Conservation (phyloP, 2,888 invertebrate species). For the Aspidiotus destructor region DNA sequence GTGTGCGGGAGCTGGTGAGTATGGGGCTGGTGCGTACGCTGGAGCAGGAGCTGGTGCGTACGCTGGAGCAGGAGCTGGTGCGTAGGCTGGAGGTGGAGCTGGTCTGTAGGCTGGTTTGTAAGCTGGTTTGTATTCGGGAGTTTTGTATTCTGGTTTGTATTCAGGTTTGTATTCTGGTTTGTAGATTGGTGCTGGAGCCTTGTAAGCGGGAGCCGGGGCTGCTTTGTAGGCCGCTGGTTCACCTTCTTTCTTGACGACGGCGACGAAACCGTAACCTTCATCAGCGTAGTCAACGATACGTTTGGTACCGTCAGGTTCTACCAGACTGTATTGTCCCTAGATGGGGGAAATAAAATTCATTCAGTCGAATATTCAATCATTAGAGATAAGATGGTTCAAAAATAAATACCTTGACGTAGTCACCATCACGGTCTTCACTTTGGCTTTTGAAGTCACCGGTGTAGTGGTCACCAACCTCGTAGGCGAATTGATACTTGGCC, state of each 20-base stretch:
- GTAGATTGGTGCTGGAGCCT: conserved; percentile 34
- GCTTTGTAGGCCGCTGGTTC: conserved; percentile 18
- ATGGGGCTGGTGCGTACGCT: conserved; percentile 32
- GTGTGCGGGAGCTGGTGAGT: conserved; percentile 18
- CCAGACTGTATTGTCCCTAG: conserved; percentile 36
- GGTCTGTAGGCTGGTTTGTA: conserved; percentile 34
- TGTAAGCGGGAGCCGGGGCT: conserved; percentile 33
- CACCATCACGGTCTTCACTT: conserved; percentile 37
- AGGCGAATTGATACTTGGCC: conserved; percentile 37
- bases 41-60: conserved; percentile 26
- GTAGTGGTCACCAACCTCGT: conserved; percentile 37
- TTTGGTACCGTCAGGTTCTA: conserved; percentile 37
- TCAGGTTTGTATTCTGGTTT: conserved; percentile 26
- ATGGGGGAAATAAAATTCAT: background rate
- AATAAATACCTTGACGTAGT: conserved; percentile 34
- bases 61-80: conserved; percentile 31
- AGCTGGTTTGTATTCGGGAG: conserved; percentile 34
- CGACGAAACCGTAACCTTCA: conserved; percentile 36
- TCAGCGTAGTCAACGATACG: conserved; percentile 37
- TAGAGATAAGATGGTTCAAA: too few relatives aligned
- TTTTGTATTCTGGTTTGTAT: conserved; percentile 26
- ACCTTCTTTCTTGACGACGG: conserved; percentile 35
- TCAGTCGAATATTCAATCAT: too few relatives aligned
- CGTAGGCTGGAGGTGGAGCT: conserved; percentile 33
- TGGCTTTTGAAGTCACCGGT: conserved; percentile 38